Conservation (phyloP, 1,140 invertebrate genomes). For the Propsilocerus akamusi region DNA sequence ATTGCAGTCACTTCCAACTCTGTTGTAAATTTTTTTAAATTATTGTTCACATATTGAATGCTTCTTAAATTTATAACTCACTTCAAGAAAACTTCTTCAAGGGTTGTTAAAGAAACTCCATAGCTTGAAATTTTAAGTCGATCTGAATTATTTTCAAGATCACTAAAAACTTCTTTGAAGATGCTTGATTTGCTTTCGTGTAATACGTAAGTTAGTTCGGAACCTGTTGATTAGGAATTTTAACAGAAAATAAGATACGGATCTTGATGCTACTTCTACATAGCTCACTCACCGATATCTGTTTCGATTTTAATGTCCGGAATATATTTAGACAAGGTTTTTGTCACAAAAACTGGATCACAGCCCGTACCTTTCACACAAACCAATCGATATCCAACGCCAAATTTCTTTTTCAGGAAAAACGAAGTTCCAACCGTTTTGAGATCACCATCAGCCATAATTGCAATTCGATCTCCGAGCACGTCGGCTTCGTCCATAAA, state of each 20-base stretch:
- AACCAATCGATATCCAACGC: conserved; percentile 25
- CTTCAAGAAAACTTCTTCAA: conserved; percentile 72
- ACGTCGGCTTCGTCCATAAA: conserved; percentile 97
- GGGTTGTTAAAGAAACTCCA: conserved; percentile 82
- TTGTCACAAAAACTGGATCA: conserved; percentile 13
- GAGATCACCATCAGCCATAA: conserved; percentile 66
- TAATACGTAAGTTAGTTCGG: conserved; percentile 17
- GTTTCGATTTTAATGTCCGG: conserved; percentile 15
- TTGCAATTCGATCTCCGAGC: conserved; percentile 81
- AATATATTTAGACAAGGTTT: conserved; percentile 14
- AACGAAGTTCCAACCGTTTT: conserved; percentile 69
- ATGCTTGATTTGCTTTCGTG: conserved; percentile 12
- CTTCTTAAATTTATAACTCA: conserved; percentile 20
- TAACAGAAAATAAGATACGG: no score
- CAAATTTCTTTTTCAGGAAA: conserved; percentile 74
- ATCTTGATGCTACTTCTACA: no score
- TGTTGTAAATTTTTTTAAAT: conserved; percentile 7
- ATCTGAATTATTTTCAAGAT: conserved; percentile 12
- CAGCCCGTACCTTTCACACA: conserved; percentile 19
- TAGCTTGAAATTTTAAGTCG: conserved; percentile 45
- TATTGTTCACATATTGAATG: no score
- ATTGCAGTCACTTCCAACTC: conserved; percentile 10
- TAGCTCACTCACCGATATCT: no score
- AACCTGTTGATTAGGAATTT: no score
- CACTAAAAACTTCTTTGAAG: conserved; percentile 18